These are phyloP conservation scores for Reticulitermes speratus DNA, from an alignment of 1,140 invertebrate genomes.

Conservation along the genomic window DNA sequence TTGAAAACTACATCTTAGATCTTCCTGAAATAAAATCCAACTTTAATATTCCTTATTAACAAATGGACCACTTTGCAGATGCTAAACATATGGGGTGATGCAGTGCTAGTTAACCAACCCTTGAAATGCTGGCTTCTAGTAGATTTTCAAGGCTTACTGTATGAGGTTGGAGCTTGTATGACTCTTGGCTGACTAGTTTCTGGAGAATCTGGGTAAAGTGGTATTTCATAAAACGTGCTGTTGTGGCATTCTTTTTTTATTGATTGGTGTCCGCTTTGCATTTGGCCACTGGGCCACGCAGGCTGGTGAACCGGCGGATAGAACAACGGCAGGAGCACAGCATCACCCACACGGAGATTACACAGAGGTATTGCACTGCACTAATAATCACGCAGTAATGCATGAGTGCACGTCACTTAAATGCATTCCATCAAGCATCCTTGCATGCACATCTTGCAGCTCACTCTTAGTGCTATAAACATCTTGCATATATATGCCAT, in stretches of 20 bases:
- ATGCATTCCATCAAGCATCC: not conserved
- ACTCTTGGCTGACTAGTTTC: slow-evolving; percentile 14
- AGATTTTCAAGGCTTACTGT: slow-evolving; percentile 12
- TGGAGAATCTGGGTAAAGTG: slow-evolving; percentile 17
- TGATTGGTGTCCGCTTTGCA: slow-evolving; percentile 14
- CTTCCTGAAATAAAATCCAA: not conserved
- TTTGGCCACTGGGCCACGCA: slow-evolving; percentile 41
- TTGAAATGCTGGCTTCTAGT: slow-evolving; percentile 12
- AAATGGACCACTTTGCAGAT: not conserved
- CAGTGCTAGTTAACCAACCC: slow-evolving; percentile 10
- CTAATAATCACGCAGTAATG: slow-evolving; percentile 16
- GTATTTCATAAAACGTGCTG: not conserved
- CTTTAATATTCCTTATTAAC: not conserved
- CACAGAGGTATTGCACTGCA: slow-evolving; percentile 59
- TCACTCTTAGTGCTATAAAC: not conserved
- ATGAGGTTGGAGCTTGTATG: slow-evolving; percentile 17
- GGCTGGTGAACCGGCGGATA: slow-evolving; percentile 66
- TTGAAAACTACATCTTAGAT: not conserved
- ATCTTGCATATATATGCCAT: not conserved
- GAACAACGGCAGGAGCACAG: slow-evolving; percentile 68
- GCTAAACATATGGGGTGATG: slow-evolving; percentile 14
- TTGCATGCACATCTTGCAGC: not conserved
- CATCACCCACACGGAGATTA: slow-evolving; percentile 66
- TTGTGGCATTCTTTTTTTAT: slow-evolving; percentile 5
- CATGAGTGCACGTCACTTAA: slow-evolving; percentile 7